A percentile compares a stretch with the other conserved stretches of the same genome.
Conservation (phyloP, 1,140 invertebrate genomes). For the Ips typographus region DNA sequence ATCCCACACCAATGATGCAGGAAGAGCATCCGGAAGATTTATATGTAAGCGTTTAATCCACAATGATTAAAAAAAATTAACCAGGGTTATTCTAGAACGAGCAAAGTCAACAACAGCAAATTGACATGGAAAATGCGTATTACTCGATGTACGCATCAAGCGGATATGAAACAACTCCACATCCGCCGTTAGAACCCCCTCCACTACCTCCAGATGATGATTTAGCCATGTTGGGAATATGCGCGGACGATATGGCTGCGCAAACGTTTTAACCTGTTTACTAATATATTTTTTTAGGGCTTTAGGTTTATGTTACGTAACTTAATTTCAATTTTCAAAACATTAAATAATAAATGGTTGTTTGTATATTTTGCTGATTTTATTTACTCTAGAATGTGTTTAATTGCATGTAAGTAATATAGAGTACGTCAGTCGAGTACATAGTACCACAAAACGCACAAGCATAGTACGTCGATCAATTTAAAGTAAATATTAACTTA, state of each 20-base stretch:
- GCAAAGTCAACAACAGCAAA: too few species aligned
- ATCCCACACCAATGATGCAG: conserved; percentile 3
- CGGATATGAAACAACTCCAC: conserved; percentile 37
- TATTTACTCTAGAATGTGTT: too few species aligned
- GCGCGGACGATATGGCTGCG: conserved; percentile 67
- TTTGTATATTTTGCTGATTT: too few species aligned
- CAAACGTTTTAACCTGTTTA: conserved; percentile 49
- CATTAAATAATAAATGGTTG: too few species aligned
- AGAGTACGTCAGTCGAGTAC: too few species aligned
- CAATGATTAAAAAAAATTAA: conserved; percentile 9
- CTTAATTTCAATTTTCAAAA: too few species aligned
- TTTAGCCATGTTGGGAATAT: conserved; percentile 68
- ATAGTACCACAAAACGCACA: too few species aligned
- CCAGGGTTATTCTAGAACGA: too few species aligned
- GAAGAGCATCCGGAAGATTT: not conserved
- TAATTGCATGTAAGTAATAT: too few species aligned
- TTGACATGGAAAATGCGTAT: conserved; percentile 25
- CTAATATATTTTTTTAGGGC: conserved; percentile 11
- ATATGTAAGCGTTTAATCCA: not conserved
- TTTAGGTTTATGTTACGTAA: too few species aligned
- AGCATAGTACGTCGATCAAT: too few species aligned
- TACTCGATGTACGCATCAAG: conserved; percentile 21
- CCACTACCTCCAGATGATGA: conserved; percentile 58
- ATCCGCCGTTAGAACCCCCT: conserved; percentile 48
- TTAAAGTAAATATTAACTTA: too few species aligned